Conservation (phyloP, 1,140 invertebrate genomes). For the Coptotermes formosanus region DNA sequence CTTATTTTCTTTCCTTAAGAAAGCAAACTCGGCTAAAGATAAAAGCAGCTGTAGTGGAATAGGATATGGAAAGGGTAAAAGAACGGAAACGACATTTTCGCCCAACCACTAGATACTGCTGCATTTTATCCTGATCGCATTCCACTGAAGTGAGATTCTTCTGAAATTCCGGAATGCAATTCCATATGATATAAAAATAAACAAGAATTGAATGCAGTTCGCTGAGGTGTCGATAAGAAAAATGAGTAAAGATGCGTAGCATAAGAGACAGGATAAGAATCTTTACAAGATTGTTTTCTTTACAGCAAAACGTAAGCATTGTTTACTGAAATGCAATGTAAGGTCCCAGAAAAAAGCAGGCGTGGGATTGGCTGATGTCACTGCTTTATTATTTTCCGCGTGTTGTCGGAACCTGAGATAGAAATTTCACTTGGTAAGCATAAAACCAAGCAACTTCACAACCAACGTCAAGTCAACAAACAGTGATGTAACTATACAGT, state of each 20-base stretch:
- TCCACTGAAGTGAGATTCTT: not conserved
- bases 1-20: no score
- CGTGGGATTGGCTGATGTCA: no score
- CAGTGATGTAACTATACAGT: no score
- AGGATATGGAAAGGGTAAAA: not conserved
- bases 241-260: not conserved
- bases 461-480: no score
- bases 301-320: not conserved
- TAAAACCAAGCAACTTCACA: no score
- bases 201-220: not conserved
- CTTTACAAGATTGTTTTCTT: not conserved
- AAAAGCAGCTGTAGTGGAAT: not conserved
- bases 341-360: no score
- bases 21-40: no score
- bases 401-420: no score
- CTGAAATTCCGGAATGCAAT: not conserved
- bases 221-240: not conserved
- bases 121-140: not conserved
- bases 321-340: no score
- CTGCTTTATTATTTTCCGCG: no score
- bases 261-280: not conserved
- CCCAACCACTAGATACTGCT: not conserved
- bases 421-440: no score
- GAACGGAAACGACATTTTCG: not conserved
- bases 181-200: not conserved